Evolutionary conservation across 2,888 invertebrate species (phyloP).

Genomic region (Cosmopolites sordidus): DNA sequence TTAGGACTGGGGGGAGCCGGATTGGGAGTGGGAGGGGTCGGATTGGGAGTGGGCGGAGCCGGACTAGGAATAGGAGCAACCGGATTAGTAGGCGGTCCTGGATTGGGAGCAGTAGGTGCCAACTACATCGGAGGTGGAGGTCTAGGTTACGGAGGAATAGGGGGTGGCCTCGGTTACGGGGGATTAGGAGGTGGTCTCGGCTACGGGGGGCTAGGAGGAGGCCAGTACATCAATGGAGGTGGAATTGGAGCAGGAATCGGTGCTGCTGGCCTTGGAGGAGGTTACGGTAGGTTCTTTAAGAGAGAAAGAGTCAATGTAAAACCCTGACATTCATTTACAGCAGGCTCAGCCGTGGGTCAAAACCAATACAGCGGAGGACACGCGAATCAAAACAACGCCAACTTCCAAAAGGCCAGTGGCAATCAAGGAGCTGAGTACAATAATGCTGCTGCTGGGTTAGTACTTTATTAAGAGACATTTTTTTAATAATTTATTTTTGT

Average conservation of each 20-base stretch:
- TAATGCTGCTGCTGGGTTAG: conserved; percentile 54
- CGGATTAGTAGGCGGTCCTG: conserved; percentile 11
- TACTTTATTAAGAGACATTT: too few species aligned
- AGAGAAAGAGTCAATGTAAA: too few species aligned
- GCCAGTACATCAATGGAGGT: conserved; percentile 9
- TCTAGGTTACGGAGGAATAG: too few species aligned
- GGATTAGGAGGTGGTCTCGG: conserved; percentile 39
- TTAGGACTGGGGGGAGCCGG: conserved; percentile 10
- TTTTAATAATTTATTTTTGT: too few species aligned
- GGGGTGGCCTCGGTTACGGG: conserved; percentile 14
- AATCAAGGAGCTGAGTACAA: conserved; percentile 55
- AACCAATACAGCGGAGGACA: conserved; percentile 56
- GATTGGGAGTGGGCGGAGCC: conserved; percentile 41
- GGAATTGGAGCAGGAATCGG: conserved; percentile 26
- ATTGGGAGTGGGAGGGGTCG: conserved; percentile 17
- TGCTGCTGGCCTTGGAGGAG: conserved; percentile 41
- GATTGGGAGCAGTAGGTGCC: too few species aligned
- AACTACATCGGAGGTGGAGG: too few species aligned
- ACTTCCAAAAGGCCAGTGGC: conserved; percentile 53
- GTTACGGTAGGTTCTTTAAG: conserved; percentile 15
- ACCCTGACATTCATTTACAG: conserved; percentile 18
- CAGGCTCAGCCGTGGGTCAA: conserved; percentile 52
- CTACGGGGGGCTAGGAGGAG: conserved; percentile 33
- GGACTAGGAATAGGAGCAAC: conserved; percentile 31
- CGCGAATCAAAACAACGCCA: conserved; percentile 55